Evolutionary conservation across 2,113 vertebrate species (phyloP).

Genomic region (Dipodomys stephensi): DNA sequence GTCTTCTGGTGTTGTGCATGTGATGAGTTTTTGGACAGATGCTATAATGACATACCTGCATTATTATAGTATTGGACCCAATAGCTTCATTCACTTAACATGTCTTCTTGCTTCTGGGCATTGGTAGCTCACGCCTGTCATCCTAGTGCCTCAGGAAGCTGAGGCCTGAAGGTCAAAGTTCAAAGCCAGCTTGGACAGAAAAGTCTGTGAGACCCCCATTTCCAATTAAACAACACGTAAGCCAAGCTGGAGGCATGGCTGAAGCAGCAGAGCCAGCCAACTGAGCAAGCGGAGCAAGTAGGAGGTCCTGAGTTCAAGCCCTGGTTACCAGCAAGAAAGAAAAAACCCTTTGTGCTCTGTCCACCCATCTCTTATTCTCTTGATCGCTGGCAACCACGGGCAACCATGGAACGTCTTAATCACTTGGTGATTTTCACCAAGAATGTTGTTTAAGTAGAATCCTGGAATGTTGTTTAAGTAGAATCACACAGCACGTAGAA

Average conservation of each 20-base stretch:
- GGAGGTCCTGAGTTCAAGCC: too few relatives aligned
- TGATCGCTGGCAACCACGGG: neutral
- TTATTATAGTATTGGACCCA: neutral
- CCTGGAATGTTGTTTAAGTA: neutral
- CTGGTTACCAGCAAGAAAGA: too few relatives aligned
- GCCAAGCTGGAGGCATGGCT: too few relatives aligned
- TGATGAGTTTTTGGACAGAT: neutral
- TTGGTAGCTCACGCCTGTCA: too few relatives aligned
- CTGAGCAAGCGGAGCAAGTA: too few relatives aligned
- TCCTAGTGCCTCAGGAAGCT: too few relatives aligned
- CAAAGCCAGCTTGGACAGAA: too few relatives aligned
- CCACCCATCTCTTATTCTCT: neutral
- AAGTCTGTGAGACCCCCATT: too few relatives aligned
- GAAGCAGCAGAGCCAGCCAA: too few relatives aligned
- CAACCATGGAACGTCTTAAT: neutral
- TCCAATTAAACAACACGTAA: too few relatives aligned
- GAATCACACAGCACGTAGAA: neutral
- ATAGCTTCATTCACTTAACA: neutral
- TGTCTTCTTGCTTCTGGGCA: too few relatives aligned
- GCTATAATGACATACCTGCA: neutral
- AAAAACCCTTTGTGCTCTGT: neutral
- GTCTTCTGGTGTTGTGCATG: neutral
- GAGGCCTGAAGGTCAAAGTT: too few relatives aligned
- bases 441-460: neutral
- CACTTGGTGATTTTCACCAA: neutral